phyloP scores from a whole-genome alignment of 2,888 invertebrate species.

The Yponomeuta malinellus region DNA sequence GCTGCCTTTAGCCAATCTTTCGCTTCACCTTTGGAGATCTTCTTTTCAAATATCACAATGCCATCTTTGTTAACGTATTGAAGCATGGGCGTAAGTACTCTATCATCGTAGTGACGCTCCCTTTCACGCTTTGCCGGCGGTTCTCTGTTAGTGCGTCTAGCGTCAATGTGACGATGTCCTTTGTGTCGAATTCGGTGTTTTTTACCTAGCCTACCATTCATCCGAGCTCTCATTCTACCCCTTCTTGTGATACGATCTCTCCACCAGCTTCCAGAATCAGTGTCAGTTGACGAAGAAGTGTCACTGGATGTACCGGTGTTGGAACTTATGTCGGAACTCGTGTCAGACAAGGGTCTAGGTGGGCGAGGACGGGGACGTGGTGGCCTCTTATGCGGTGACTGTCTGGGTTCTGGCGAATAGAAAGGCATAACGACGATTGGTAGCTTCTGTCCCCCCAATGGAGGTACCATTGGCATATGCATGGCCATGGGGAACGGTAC shows the following conservation, averaged over 20 bases:
- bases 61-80: constrained; percentile 66
- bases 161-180: constrained; percentile 19
- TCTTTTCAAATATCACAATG: constrained; percentile 62
- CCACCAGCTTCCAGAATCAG: constrained; percentile 31
- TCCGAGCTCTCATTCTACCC: neutral
- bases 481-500: constrained; percentile 14
- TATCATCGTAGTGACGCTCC: constrained; percentile 19
- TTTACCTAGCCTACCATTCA: constrained; percentile 13
- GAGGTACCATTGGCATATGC: constrained; percentile 27
- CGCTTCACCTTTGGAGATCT: constrained; percentile 55
- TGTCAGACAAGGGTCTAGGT: neutral
- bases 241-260: constrained; percentile 26
- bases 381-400: constrained; percentile 25
- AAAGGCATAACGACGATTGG: constrained; percentile 69
- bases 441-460: constrained; percentile 43
- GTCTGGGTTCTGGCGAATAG: constrained; percentile 47
- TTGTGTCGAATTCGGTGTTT: constrained; percentile 21
- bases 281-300: constrained; percentile 23
- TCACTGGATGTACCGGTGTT: constrained; percentile 18
- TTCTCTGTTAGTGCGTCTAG: constrained; percentile 20
- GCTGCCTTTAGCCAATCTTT: constrained; percentile 40
- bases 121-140: constrained; percentile 5
- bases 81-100: constrained; percentile 49
- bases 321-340: constrained; percentile 4
- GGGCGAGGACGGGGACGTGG: constrained; percentile 5